Evolutionary conservation across 2,888 invertebrate species (phyloP), one percentile per base, ranked within the genome.

Genomic region (Acleris cristana): DNA sequence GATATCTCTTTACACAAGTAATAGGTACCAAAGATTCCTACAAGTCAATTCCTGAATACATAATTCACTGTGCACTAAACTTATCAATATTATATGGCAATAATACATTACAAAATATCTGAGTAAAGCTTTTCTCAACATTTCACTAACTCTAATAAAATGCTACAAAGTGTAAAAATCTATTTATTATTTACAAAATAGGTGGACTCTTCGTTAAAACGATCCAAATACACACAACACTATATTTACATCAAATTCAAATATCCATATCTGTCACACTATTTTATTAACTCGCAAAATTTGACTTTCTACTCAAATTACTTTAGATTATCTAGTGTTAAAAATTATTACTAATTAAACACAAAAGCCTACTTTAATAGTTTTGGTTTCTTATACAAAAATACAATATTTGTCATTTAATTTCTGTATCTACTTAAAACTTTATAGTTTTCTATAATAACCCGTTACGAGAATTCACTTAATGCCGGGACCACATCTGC

Each of bases 131-230:
- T 89, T 66, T 84, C 77, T 75, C 79, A 80, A 81, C 85, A 76
- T 83, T 79, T 73, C 74, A 75, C 72, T 76, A 73, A 76, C 76
- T 76, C 79, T 82, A 82, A 79, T 78, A 80, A 82, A 78, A 77
- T 78, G 79, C 79, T 85, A 85, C 78, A 81, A 85, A 83, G 87
- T 90, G 90, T 91, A 90, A 89, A 91, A 91, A 85, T 86, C 87
- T 88, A 87, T 85, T 82, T 89, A 92, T 63, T 66, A 67, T 90
- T 89, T 92, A 92, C 91, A 92, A 89, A 90, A 90, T 90, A 92
- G 92, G 92, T 92, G 92, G 92, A 90, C 88, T 90, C 86, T 92
- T 92, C 91, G 90, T 89, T 87, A 86, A 84, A 89, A 87, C 85
- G 82, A 81, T 84, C 84, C 84, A 83, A 88, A 86, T 81, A 76